Conservation (phyloP, 2,113 vertebrate genomes). For the Nothocercus nigrocapillus region DNA sequence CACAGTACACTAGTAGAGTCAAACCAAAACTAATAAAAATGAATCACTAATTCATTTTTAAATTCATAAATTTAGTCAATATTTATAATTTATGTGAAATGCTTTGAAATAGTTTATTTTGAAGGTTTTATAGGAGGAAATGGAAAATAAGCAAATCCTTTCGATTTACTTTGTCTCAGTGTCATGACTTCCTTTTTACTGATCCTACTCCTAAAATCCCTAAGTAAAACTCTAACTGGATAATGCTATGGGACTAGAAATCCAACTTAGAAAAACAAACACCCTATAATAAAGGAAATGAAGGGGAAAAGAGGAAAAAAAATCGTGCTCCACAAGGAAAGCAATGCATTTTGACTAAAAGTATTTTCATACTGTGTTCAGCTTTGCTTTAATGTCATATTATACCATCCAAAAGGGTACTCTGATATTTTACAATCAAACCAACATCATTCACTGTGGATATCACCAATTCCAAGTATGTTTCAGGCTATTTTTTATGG, state of each 20-base stretch:
- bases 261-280: neutral
- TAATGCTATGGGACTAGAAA: neutral
- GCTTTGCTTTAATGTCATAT: neutral
- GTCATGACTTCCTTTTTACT: neutral
- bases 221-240: neutral
- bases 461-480: neutral
- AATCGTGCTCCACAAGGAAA: neutral
- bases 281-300: neutral
- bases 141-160: neutral
- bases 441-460: neutral
- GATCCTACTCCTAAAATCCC: neutral
- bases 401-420: neutral
- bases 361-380: neutral
- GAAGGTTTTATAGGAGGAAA: neutral
- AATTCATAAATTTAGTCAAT: too few relatives aligned
- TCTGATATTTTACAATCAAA: neutral
- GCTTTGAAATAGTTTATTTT: neutral
- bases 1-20: fast-evolving
- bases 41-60: neutral
- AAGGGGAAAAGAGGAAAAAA: neutral
- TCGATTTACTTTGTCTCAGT: neutral
- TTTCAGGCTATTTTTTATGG: neutral
- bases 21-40: neutral
- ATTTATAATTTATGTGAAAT: neutral
- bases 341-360: neutral